Base-by-base conservation (phyloP, 2,113 vertebrate genomes). In the Podarcis raffonei region DNA sequence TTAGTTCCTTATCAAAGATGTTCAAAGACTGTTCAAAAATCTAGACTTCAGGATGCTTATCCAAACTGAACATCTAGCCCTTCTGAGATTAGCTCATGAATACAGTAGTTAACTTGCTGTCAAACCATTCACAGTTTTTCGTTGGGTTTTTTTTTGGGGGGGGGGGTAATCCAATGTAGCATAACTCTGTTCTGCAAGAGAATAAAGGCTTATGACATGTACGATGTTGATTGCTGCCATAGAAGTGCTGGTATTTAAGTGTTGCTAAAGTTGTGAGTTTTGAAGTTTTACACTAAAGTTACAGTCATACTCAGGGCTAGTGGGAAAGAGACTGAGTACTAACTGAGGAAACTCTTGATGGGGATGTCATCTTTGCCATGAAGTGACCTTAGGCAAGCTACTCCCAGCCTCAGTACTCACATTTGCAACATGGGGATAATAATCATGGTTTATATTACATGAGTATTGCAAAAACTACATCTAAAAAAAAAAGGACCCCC, bases 11-110 rank as follows among this genome's bases (percentile, higher is more conserved):
- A 90, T 80, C 75, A 84, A 68, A 65, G 76, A 72, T 83, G 85
- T 79, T 80, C 86, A 83, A 79, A 84, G 77, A 25, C 74, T 84
- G 69, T 72, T 87, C 81, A 90, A 74, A 2, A 89, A 72, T 87
- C n/a, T 72, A 74, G 82, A 80, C 37, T 74, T 79, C 39, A n/a
- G 30, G 35, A 84, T 75, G 68, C 48, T 80, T 90, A 90, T 72
- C 71, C 57, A 84, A 74, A 87, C 16, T 80, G 76, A 87, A 80
- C 48, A 90, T 84, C 75, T 53, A 80, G 11, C 42, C 48, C 66
- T 81, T 75, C 71, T 79, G 80, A 83, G 85, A 87, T 79, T 84
- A 69, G 16, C 53, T 83, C 62, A 87, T 83, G 16, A 62, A 69
- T 89, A 79, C 76, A 71, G 65, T 89, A 71, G 82, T 89, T 87